phyloP scores from a whole-genome alignment of 2,797 vertebrate genomes.

The Morelia viridis region DNA sequence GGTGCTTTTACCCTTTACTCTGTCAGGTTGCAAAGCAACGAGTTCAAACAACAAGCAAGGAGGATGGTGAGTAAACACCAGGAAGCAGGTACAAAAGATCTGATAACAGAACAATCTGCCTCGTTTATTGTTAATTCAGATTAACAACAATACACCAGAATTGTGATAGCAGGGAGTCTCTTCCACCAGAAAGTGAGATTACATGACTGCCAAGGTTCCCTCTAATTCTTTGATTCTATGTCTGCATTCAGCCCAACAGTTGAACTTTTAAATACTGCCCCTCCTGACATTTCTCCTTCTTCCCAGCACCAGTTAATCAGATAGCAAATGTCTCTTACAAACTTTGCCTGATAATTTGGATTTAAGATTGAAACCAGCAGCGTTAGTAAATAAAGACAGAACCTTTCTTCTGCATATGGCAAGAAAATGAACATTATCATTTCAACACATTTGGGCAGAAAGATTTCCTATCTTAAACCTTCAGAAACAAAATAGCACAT shows the following conservation, averaged over 20 bases:
- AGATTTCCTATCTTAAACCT: accelerated
- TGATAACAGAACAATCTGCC: background rate
- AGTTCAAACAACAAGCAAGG: background rate
- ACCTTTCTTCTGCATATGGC: background rate
- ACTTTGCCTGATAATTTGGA: background rate
- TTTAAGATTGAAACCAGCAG: background rate
- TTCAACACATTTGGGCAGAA: background rate
- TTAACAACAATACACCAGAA: background rate
- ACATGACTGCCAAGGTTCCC: background rate
- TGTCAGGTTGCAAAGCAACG: background rate
- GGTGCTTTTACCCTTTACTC: background rate
- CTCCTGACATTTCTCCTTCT: no score
- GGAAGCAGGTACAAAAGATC: background rate
- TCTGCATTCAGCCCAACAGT: background rate
- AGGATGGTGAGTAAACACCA: no score
- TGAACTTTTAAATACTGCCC: no score
- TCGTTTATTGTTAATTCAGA: background rate
- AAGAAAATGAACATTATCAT: background rate
- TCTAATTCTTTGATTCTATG: background rate
- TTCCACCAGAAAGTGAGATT: background rate
- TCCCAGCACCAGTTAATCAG: background rate
- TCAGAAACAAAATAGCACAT: background rate
- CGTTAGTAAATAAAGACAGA: background rate
- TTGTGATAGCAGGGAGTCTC: background rate
- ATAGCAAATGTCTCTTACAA: background rate